Evolutionary conservation across 2,888 invertebrate genomes (phyloP).

Genomic region (Macrophya alboannulata): DNA sequence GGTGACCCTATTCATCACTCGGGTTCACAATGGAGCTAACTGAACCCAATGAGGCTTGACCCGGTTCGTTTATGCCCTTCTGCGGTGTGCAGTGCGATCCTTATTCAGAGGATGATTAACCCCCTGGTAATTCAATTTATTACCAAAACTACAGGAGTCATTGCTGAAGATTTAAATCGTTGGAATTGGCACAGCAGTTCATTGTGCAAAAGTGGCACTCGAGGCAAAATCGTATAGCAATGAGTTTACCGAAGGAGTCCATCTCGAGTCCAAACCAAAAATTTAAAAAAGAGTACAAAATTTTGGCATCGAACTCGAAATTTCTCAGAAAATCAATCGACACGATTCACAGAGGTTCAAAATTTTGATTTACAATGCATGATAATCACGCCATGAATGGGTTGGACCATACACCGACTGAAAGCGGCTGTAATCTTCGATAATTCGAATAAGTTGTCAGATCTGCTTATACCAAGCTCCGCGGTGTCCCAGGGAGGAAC

Average conservation of each 20-base stretch:
- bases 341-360: neutral
- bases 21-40: conserved; percentile 56
- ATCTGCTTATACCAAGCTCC: conserved; percentile 11
- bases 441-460: conserved; percentile 16
- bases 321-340: no score
- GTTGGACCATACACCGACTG: neutral
- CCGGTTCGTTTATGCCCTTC: conserved; percentile 36
- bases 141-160: neutral
- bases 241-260: neutral
- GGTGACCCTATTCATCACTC: conserved; percentile 52
- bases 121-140: conserved; percentile 43
- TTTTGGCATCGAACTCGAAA: neutral
- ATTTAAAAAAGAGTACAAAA: neutral
- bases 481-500: conserved; percentile 31
- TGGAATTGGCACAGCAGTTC: neutral
- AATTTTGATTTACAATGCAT: neutral
- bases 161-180: neutral
- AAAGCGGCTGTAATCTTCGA: neutral
- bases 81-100: neutral
- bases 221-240: neutral
- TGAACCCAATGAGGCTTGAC: conserved; percentile 56
- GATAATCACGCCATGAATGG: neutral
- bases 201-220: neutral
- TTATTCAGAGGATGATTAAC: conserved; percentile 41
- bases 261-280: no score